Base-by-base conservation (phyloP, 1,140 invertebrate species). In the Eufriesea mexicana region DNA sequence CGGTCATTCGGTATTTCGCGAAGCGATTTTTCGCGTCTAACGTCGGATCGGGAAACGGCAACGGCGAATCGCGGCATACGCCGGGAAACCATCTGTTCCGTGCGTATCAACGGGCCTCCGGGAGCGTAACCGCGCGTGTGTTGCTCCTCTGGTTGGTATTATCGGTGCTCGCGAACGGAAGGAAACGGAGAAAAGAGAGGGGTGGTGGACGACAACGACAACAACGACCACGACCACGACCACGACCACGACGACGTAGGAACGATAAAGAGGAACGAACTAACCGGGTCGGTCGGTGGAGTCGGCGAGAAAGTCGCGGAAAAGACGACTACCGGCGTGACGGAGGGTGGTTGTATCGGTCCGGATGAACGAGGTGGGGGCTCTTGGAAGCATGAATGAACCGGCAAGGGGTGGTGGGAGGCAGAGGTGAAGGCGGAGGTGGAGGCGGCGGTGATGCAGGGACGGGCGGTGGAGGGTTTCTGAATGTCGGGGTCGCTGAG, bases 401-500 rank as follows among this genome's bases (percentile, higher is more conserved):
- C 85, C 73, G 84, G 73, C 77, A 23, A 42, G 42, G 67, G 68
- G n/a, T 47, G 66, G 66, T 47, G 45, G 25, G 73, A 72, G 79
- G 25, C n/a, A 51, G 73, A 78, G 73, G 74, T 35, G 66, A 59
- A 67, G 73, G 71, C 45, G 78, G 66, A 82, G 70, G 73, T 61
- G 81, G 79, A 28, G 86, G 87, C 78, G 80, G 86, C 75, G 79
- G 68, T 35, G 83, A 73, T 83, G 84, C 73, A 79, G 87, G 42
- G 73, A 74, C 16, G n/a, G 68, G 79, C 61, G 72, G 74, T 88
- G 86, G 88, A 91, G 90, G 89, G 86, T 87, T 90, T 91, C 91
- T 93, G 93, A 94, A 94, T 94, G 94, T 94, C 93, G 94, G 94
- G 94, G 94, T 94, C 93, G 91, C 86, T 84, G 91, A 92, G 94